Evolutionary conservation across 1,140 invertebrate species (phyloP), one percentile per base, ranked within the genome.

Genomic region (Planococcus citri): DNA sequence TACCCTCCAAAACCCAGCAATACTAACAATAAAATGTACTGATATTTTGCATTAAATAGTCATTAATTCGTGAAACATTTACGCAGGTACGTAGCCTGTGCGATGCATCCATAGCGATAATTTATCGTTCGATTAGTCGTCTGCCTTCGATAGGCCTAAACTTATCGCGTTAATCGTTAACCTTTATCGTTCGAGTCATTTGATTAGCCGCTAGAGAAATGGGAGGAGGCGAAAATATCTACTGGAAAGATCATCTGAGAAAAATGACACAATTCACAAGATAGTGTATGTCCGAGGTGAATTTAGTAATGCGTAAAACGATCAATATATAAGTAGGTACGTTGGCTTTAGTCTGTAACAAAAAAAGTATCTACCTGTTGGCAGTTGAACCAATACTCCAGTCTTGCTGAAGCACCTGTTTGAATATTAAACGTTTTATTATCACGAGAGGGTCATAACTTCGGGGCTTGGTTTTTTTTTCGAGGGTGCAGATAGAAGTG

Each of bases 321-420:
- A 51, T 51, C 41, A 51, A 51, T 51, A 51, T 14, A 3, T 51
- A 51, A 4, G n/a, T 51, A 20, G 41, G 12, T 51, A 51, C 41
- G 41, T 51, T 51, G 41, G 41, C 41, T n/a, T n/a, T n/a, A n/a
- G n/a, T n/a, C n/a, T 51, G 41, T 51, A 64, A 64, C n/a, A n/a
- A 25, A 25, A 64, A 24, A 2, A 64, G 1, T 27, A 24, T 27
- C 60, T 64, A 64, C 25, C 60, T 64, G 60, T 64, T 64, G 60
- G 60, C 60, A 64, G 60, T 64, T 64, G 25, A 64, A 64, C 60
- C 25, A 64, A 64, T 64, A 27, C 60, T 25, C 41, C 17, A 51
- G 12, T 51, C 41, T 24, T 14, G n/a, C n/a, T n/a, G 60, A 64
- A 64, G 60, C 60, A 64, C 60, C 60, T 64, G 60, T 64, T 64